Conservation (phyloP, 2,113 vertebrate species). For the Nyctibius bracteatus region DNA sequence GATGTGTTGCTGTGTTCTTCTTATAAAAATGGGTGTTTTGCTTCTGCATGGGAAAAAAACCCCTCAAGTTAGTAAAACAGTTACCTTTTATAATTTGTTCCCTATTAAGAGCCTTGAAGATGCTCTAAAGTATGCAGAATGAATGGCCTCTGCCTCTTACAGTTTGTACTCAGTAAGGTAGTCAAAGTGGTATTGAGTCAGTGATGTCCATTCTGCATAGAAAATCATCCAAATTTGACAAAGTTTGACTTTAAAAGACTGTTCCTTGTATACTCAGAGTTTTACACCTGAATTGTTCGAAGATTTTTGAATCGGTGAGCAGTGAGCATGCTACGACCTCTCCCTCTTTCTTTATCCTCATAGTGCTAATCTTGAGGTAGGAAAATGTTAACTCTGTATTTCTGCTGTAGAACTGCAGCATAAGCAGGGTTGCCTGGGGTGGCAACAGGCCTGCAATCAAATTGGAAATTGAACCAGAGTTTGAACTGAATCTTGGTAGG, state of each 20-base stretch:
- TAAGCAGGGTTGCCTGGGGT: neutral
- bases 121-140: neutral
- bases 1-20: neutral
- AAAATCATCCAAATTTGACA: neutral
- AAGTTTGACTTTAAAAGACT: neutral
- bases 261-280: neutral
- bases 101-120: neutral
- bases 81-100: neutral
- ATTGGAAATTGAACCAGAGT: neutral
- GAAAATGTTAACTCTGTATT: neutral
- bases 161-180: neutral
- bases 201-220: neutral
- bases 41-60: accelerated
- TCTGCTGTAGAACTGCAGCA: neutral
- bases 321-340: neutral
- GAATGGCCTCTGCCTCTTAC: neutral
- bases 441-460: neutral
- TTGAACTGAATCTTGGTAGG: neutral
- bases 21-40: neutral
- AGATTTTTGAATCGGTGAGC: neutral
- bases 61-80: neutral
- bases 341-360: neutral
- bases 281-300: neutral
- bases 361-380: neutral
- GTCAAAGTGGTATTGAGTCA: neutral